Percentiles rank a stretch among this genome's conserved stretches.
phyloP scores from a whole-genome alignment of 2,797 vertebrate genomes.

The Microcaecilia unicolor region DNA sequence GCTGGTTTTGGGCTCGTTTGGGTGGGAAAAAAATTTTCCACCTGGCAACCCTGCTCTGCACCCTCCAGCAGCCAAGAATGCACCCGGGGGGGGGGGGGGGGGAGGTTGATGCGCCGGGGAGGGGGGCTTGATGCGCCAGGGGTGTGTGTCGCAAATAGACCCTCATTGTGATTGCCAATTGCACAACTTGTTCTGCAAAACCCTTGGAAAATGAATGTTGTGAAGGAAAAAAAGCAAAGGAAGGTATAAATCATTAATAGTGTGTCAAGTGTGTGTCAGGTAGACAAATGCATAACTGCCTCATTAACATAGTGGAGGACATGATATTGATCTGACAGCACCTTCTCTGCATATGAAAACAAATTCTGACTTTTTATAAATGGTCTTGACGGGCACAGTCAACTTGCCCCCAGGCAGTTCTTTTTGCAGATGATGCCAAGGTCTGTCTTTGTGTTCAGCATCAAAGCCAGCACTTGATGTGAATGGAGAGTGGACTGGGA shows the following conservation, averaged over 20 bases:
- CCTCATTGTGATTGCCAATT: too few relatives aligned
- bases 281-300: conserved; percentile 2
- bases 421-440: conserved; percentile 34
- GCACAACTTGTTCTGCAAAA: too few relatives aligned
- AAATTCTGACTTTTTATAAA: conserved; percentile 35
- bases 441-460: conserved; percentile 25
- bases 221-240: neutral
- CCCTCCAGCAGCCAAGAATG: too few relatives aligned
- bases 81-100: too few relatives aligned
- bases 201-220: too few relatives aligned
- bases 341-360: conserved; percentile 23
- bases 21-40: too few relatives aligned
- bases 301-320: conserved; percentile 12
- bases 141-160: too few relatives aligned
- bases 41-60: too few relatives aligned
- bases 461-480: conserved; percentile 36
- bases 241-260: neutral
- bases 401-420: conserved; percentile 29
- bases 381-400: conserved; percentile 34
- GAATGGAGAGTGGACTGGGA: conserved; percentile 21
- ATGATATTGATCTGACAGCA: conserved; percentile 2
- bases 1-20: too few relatives aligned
- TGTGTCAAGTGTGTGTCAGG: neutral
- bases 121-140: too few relatives aligned
- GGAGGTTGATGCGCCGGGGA: too few relatives aligned